Base-by-base conservation (phyloP, 53 echinoderm and acorn worm genomes). In the Echinarachnius parma region DNA sequence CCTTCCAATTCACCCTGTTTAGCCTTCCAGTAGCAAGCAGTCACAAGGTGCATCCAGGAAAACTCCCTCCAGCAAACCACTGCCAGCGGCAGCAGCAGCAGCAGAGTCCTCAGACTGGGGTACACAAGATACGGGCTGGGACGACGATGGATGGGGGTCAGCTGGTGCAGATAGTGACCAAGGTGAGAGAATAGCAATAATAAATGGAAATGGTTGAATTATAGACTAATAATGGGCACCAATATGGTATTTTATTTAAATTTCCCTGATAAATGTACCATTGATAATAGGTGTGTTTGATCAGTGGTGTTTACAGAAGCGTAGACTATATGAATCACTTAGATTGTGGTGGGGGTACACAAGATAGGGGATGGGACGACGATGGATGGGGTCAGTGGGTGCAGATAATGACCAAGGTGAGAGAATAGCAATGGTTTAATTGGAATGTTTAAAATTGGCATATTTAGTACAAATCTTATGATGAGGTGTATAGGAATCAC, bases 91-190 rank as follows among this genome's bases (percentile, higher is more conserved):
- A 48, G 27, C 25, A 36, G 36, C 86, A 21, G 24, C 48, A 25
- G 49, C 77, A 13, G 34, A 61, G 4, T 21, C 61, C 32, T 66
- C 89, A 21, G 82, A 77, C 3, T 89, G 85, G 93, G 89, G 76
- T 24, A 28, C 56, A 15, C 57, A 72, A 13, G 74, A 72, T 11
- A n/a, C 74, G 7, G 78, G 78, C 23, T 56, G 70, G 60, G 81
- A 58, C 62, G 72, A 70, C 34, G 80, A 57, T 48, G 69, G 74
- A 13, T 88, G 89, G 89, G 89, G 89, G 13, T 77, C 84, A 35
- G 56, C 70, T 48, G 89, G 76, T 20, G 63, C 31, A 46, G 62
- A 56, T 16, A 27, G 9, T 48, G 81, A 70, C 61, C 28, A 35
- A 33, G 74, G 74, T 56, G 28, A 56, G 68, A 9, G 28, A 24